A percentile compares a stretch with the other conserved stretches of the same genome.
Evolutionary conservation across 2,888 invertebrate species (phyloP).

Genomic region (Aphodius granarius): DNA sequence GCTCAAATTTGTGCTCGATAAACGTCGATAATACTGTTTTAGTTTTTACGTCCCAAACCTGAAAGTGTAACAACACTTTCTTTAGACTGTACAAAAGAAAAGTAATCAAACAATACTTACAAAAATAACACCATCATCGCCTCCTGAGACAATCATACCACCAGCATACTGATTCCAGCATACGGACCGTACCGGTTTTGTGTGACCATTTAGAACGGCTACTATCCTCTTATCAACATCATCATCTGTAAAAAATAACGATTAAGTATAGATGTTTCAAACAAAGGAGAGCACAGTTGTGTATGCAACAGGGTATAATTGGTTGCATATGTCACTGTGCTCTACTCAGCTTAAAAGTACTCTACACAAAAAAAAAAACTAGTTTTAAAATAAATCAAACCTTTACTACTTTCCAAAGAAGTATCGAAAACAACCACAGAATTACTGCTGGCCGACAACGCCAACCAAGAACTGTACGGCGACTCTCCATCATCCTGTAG

Average conservation of each 20-base stretch:
- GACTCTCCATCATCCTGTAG: conserved; percentile 60
- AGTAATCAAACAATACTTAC: conserved; percentile 51
- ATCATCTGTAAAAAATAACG: background rate
- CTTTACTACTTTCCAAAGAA: conserved; percentile 3
- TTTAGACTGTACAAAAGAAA: background rate
- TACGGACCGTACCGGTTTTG: conserved; percentile 31
- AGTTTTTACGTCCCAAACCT: conserved; percentile 67
- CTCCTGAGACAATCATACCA: conserved; percentile 63
- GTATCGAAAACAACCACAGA: conserved; percentile 58
- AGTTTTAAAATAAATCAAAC: background rate
- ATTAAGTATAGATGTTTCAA: too few relatives aligned
- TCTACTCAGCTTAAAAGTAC: background rate
- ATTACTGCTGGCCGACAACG: conserved; percentile 60
- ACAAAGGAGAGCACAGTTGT: too few relatives aligned
- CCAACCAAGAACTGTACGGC: conserved; percentile 64
- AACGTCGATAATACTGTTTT: conserved; percentile 62
- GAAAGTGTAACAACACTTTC: conserved; percentile 5
- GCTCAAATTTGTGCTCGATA: conserved; percentile 58
- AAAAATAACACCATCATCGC: conserved; percentile 70
- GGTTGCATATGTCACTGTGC: too few relatives aligned
- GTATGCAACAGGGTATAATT: too few relatives aligned
- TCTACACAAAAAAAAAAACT: background rate
- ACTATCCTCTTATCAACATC: conserved; percentile 19
- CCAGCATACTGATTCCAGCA: conserved; percentile 46
- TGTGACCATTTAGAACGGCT: conserved; percentile 31